A percentile compares a stretch with the other conserved stretches of the same genome.
These are phyloP conservation scores for Oxyura jamaicensis DNA, from an alignment of 2,113 vertebrate genomes.

Conservation along the genomic window DNA sequence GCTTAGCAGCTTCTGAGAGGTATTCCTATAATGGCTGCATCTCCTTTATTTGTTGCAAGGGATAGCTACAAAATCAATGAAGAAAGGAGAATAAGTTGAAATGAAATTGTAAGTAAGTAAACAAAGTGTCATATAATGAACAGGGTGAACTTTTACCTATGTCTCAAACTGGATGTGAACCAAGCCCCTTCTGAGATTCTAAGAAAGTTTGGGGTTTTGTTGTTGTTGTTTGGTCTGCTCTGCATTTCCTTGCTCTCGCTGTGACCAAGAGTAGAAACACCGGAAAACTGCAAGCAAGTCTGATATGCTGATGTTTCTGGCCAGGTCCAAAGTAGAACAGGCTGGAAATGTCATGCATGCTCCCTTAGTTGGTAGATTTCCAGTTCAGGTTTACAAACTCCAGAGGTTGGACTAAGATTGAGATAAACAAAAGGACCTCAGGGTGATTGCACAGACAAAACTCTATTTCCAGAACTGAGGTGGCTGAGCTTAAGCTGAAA, in stretches of 20 bases:
- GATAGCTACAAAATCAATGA: neutral
- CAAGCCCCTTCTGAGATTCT: conserved; percentile 28
- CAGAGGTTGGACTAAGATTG: neutral
- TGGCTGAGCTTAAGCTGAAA: neutral
- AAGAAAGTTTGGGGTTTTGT: neutral
- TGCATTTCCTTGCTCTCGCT: neutral
- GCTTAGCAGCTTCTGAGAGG: neutral
- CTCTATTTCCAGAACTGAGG: neutral
- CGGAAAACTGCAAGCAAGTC: neutral
- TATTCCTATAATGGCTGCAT: neutral
- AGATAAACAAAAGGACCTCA: neutral
- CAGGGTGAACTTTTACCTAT: conserved; percentile 31
- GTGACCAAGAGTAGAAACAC: neutral
- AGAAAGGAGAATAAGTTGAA: conserved; percentile 19
- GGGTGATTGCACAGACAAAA: neutral
- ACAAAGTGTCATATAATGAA: conserved; percentile 8
- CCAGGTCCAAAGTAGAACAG: conserved; percentile 3
- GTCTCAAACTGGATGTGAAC: conserved; percentile 40
- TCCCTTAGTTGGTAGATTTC: neutral
- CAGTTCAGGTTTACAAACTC: neutral
- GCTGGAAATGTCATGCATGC: neutral
- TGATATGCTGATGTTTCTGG: neutral
- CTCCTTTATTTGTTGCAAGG: neutral
- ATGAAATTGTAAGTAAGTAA: conserved; percentile 22
- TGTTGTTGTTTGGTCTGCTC: conserved; percentile 8